Conservation (phyloP, 2,797 vertebrate genomes). For the Enteromius fasciolatus region DNA sequence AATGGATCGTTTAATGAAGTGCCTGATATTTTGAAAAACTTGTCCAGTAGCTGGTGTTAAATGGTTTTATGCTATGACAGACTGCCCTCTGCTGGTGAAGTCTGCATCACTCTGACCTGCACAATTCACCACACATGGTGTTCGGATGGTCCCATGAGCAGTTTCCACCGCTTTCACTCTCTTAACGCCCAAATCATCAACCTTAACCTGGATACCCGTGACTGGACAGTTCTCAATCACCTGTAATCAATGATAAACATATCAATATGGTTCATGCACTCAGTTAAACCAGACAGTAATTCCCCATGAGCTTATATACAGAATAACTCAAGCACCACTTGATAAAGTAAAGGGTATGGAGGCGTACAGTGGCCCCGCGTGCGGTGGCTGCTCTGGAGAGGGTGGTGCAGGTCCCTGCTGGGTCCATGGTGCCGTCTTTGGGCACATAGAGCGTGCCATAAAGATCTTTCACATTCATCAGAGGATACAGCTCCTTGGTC, state of each 20-base stretch:
- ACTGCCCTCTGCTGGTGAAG: constrained; percentile 54
- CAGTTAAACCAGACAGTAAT: not conserved
- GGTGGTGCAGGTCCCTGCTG: constrained; percentile 90
- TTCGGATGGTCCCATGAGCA: constrained; percentile 82
- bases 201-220: constrained; percentile 83
- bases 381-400: constrained; percentile 86
- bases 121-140: constrained; percentile 94
- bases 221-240: constrained; percentile 96
- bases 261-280: not conserved
- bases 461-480: constrained; percentile 93
- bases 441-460: constrained; percentile 95
- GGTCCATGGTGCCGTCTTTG: constrained; percentile 95
- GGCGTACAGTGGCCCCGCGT: constrained; percentile 85
- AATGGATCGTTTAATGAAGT: not conserved
- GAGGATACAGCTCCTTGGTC: constrained; percentile 92
- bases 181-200: constrained; percentile 85
- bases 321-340: not conserved
- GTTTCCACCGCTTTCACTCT: constrained; percentile 89
- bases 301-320: not conserved
- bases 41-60: not conserved
- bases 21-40: not conserved
- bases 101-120: constrained; percentile 77
- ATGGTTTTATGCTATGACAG: not conserved
- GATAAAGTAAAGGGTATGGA: not conserved
- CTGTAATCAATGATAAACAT: constrained; percentile 67